Evolutionary conservation across 2,888 invertebrate species (phyloP), one percentile per base, ranked within the genome.

Genomic region (Polia nebulosa): DNA sequence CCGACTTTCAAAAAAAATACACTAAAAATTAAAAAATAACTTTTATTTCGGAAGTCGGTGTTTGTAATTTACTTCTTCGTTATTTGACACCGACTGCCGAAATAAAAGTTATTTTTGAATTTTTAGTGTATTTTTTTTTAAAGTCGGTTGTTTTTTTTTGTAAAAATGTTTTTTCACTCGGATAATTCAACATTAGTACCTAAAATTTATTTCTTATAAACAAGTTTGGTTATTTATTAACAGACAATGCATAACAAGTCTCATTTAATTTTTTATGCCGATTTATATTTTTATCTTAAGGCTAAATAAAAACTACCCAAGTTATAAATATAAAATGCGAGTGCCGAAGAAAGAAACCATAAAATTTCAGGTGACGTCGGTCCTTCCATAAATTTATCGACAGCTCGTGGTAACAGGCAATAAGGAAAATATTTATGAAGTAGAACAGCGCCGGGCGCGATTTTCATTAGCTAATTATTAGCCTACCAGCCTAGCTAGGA

Each of bases 381-480:
- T 87, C 93, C 92, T 93, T 92, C 93, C 92, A 94, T 94, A 94
- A 94, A 94, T 94, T 94, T 94, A 94, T 95, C 93, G 94, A 93
- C 93, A 94, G 93, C 90, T 94, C 95, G 94, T 94, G 94, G 94
- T 93, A 94, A 92, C 93, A 90, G 94, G 93, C 94, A 91, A 93
- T 94, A 94, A 94, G 90, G 92, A 91, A 93, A 94, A 94, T 95
- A 95, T 95, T 95, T 95, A 94, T 94, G 92, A 93, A 93, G 92
- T 90, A 90, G 91, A 93, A 91, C 90, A 85, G 87, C 83, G 85
- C 80, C 87, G 85, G 86, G 88, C 87, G 89, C 91, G 89, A 93
- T 89, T 92, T 93, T 94, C 94, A 94, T 94, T 94, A 94, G 92
- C 91, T 94, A 95, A 95, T 94, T 94, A 94, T 90, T 89, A 85